Evolutionary conservation across 2,113 vertebrate genomes (phyloP).

Genomic region (Chloroceryle aenea): DNA sequence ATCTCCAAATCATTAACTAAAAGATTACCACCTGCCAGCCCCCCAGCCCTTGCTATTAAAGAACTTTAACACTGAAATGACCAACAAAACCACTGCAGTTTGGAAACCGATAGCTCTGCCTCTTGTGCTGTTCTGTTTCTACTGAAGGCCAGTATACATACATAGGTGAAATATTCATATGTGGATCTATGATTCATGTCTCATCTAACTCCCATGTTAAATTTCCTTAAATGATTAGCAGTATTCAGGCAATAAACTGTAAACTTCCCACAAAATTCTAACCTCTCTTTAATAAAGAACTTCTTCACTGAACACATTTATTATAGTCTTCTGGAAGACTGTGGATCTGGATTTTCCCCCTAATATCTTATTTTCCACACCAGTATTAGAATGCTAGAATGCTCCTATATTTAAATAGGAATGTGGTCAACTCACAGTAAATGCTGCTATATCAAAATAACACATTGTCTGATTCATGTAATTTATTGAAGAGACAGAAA

Average conservation of each 20-base stretch:
- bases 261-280: background rate
- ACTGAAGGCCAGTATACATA: background rate
- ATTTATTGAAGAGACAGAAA: background rate
- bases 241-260: background rate
- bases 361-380: background rate
- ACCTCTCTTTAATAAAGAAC: background rate
- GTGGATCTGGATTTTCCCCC: background rate
- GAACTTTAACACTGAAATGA: background rate
- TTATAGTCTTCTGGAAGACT: background rate
- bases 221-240: rapidly evolving
- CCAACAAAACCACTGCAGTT: background rate
- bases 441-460: background rate
- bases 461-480: background rate
- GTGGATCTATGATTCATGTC: background rate
- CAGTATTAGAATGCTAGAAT: background rate
- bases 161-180: background rate
- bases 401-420: background rate
- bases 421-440: background rate
- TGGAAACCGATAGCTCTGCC: background rate
- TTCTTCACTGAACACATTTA: background rate
- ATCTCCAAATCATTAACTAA: background rate
- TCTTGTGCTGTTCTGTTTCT: background rate
- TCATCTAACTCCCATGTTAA: background rate
- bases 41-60: rapidly evolving
- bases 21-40: too few species aligned